Evolutionary conservation across 92 coral and sea anemone genomes (phyloP).

Genomic region (Scolanthus callimorphus): DNA sequence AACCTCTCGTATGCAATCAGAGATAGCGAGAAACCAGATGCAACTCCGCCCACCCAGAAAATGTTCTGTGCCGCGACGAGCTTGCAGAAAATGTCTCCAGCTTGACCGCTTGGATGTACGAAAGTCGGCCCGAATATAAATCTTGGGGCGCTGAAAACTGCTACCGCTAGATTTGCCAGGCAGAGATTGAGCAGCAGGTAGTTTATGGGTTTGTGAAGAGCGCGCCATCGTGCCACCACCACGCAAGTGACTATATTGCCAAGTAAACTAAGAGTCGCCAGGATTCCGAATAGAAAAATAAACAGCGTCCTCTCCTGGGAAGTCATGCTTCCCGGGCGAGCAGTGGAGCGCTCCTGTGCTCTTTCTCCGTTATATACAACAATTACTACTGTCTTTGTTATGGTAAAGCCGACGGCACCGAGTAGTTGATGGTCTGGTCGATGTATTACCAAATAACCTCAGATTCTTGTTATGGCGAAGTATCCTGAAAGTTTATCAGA

Average conservation of each 20-base stretch:
- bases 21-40: constrained; percentile 29
- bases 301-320: constrained; percentile 4
- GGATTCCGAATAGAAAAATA: constrained; percentile 11
- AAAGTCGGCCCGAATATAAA: constrained; percentile 17
- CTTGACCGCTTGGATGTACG: constrained; percentile 14
- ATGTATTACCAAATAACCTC: too few species aligned
- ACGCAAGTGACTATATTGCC: constrained; percentile 24
- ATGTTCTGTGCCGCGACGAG: constrained; percentile 21
- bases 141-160: constrained; percentile 26
- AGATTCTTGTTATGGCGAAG: too few species aligned
- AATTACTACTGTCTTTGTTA: too few species aligned
- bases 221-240: constrained; percentile 9
- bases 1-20: constrained; percentile 30
- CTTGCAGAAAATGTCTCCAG: constrained; percentile 24
- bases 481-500: too few species aligned
- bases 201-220: constrained; percentile 27
- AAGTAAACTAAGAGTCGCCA: constrained; percentile 10
- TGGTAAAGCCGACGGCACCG: too few species aligned
- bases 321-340: too few species aligned
- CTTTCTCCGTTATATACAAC: too few species aligned
- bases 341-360: too few species aligned
- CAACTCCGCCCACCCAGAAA: constrained; percentile 32
- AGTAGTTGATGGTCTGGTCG: too few species aligned
- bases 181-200: constrained; percentile 30
- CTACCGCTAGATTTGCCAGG: constrained; percentile 24